These are phyloP conservation scores for Lucilia sericata DNA, from an alignment of 1,140 invertebrate species.

Conservation along the genomic window DNA sequence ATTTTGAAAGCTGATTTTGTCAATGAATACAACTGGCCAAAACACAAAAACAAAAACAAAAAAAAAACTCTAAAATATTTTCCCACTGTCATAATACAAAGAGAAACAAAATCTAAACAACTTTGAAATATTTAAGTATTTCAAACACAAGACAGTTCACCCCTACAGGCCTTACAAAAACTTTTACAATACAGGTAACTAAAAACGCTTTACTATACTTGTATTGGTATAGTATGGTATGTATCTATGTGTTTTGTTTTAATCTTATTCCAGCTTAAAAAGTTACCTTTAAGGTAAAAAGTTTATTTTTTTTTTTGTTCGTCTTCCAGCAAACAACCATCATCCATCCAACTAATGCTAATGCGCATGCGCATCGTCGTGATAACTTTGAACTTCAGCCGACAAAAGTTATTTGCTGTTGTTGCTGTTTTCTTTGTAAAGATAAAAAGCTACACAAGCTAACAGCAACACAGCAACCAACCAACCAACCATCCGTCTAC, in stretches of 20 bases:
- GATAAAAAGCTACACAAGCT: no score
- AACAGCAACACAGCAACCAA: no score
- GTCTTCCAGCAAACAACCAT: background rate
- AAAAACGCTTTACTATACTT: no score
- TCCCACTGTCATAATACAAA: conserved; percentile 36
- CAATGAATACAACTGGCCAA: conserved; percentile 60
- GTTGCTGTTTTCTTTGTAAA: background rate
- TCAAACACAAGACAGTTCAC: no score
- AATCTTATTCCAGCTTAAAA: background rate
- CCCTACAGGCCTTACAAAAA: no score
- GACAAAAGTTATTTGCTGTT: conserved; percentile 23
- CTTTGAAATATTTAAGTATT: background rate
- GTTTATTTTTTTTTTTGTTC: no score
- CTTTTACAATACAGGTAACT: no score
- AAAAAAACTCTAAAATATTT: conserved; percentile 21
- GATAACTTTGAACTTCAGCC: conserved; percentile 48
- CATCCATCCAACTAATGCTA: conserved; percentile 21
- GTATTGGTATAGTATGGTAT: no score
- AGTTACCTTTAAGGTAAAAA: conserved; percentile 1
- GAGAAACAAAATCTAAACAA: background rate
- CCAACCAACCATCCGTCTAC: background rate
- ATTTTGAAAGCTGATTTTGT: conserved; percentile 70
- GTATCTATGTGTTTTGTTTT: background rate
- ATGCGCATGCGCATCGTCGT: conserved; percentile 43
- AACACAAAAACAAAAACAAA: background rate